These are phyloP conservation scores for Ptychadena robeensis DNA, from an alignment of 2,797 vertebrate genomes.

Conservation along the genomic window DNA sequence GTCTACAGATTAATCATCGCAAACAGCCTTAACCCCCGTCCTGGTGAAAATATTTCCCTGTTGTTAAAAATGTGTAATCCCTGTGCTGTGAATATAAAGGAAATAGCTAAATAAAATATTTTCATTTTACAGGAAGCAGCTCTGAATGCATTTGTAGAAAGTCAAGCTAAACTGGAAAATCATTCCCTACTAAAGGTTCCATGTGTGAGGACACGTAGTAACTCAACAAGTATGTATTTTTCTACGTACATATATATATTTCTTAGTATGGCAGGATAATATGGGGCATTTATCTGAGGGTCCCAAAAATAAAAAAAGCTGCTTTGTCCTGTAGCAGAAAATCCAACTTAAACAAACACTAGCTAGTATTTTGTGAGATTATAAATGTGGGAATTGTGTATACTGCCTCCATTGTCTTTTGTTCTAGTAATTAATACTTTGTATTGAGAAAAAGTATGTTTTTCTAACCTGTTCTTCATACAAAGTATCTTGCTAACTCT, in stretches of 20 bases:
- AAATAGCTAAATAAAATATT: neutral
- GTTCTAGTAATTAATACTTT: too few relatives aligned
- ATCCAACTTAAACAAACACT: too few relatives aligned
- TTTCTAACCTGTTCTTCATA: too few relatives aligned
- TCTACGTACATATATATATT: neutral
- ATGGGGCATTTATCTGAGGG: too few relatives aligned
- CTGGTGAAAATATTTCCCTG: neutral
- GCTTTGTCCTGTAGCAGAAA: too few relatives aligned
- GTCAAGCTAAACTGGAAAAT: conserved; percentile 63
- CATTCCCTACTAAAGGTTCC: conserved; percentile 69
- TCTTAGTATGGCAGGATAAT: neutral
- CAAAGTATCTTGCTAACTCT: too few relatives aligned
- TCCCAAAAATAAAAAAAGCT: too few relatives aligned
- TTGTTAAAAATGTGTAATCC: neutral
- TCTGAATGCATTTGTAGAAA: conserved; percentile 64
- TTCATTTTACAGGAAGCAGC: conserved; percentile 65
- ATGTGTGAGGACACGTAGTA: conserved; percentile 80
- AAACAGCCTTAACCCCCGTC: conserved; percentile 33
- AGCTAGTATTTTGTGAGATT: too few relatives aligned
- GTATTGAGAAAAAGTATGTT: too few relatives aligned
- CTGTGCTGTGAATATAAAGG: neutral
- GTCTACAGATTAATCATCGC: conserved; percentile 40
- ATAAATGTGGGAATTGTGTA: too few relatives aligned
- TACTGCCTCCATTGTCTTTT: too few relatives aligned
- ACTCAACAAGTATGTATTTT: conserved; percentile 83